Conservation (phyloP, 2,113 vertebrate species). For the Ursus arctos region DNA sequence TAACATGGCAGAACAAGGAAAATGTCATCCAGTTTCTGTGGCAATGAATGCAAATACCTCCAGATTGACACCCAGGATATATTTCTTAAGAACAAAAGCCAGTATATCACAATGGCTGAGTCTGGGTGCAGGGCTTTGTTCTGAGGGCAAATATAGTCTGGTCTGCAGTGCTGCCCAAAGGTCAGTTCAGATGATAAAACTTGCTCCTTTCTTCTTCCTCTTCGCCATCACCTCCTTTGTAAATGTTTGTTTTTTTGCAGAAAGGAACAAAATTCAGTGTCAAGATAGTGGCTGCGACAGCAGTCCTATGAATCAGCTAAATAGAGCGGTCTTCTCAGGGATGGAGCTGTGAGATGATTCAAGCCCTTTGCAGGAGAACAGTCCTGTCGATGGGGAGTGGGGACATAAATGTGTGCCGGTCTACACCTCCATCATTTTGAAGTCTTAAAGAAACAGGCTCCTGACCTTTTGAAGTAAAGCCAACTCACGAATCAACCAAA, state of each 20-base stretch:
- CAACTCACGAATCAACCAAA: too few species aligned
- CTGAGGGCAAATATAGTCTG: not conserved
- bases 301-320: not conserved
- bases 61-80: not conserved
- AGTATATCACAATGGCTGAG: accelerated
- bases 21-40: not conserved
- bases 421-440: accelerated
- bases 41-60: not conserved
- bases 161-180: not conserved
- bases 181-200: not conserved
- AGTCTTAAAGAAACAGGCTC: not conserved
- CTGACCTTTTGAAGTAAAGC: not conserved
- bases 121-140: not conserved
- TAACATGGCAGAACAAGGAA: not conserved
- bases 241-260: not conserved
- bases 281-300: not conserved
- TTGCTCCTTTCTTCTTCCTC: not conserved
- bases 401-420: accelerated
- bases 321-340: not conserved
- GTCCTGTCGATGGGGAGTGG: accelerated
- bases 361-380: not conserved
- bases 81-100: not conserved
- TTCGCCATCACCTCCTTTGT: not conserved
- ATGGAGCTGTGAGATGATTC: not conserved
- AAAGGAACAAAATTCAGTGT: not conserved